A percentile compares a stretch with the other conserved stretches of the same genome.
Conservation (phyloP, 2,113 vertebrate species). For the Maccullochella peelii region DNA sequence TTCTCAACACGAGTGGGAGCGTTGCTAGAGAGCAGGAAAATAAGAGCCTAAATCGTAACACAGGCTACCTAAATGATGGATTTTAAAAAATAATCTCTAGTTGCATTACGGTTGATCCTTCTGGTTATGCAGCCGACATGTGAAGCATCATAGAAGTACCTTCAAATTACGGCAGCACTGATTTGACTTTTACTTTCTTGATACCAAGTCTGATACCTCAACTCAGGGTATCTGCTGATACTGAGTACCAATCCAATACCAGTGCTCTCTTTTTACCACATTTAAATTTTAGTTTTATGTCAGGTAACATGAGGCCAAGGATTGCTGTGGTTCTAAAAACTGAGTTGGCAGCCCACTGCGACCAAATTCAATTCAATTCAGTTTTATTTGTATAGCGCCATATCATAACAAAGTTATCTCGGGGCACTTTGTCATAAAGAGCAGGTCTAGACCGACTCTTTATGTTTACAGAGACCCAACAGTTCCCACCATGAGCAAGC, state of each 20-base stretch:
- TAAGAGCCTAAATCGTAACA: not conserved
- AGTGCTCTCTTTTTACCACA: not conserved
- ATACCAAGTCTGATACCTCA: not conserved
- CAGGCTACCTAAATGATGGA: not conserved
- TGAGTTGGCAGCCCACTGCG: not conserved
- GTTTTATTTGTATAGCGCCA: too few relatives aligned
- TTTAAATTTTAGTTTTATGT: not conserved
- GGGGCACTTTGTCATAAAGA: too few relatives aligned
- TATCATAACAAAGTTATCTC: too few relatives aligned
- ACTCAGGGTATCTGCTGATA: not conserved
- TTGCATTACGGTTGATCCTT: not conserved
- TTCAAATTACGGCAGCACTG: not conserved
- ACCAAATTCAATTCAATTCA: not conserved
- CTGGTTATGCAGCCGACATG: not conserved
- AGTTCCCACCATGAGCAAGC: too few relatives aligned
- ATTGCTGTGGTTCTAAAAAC: not conserved
- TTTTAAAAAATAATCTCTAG: not conserved
- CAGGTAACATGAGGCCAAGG: not conserved
- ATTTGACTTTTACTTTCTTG: not conserved
- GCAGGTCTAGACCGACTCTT: too few relatives aligned
- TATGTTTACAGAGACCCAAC: too few relatives aligned
- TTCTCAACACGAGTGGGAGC: not conserved
- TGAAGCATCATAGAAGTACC: not conserved
- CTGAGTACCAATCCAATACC: not conserved
- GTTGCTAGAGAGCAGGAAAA: slow-evolving; percentile 3